These are phyloP conservation scores for Malaclemys terrapin DNA, from an alignment of 2,113 vertebrate species.

Conservation along the genomic window DNA sequence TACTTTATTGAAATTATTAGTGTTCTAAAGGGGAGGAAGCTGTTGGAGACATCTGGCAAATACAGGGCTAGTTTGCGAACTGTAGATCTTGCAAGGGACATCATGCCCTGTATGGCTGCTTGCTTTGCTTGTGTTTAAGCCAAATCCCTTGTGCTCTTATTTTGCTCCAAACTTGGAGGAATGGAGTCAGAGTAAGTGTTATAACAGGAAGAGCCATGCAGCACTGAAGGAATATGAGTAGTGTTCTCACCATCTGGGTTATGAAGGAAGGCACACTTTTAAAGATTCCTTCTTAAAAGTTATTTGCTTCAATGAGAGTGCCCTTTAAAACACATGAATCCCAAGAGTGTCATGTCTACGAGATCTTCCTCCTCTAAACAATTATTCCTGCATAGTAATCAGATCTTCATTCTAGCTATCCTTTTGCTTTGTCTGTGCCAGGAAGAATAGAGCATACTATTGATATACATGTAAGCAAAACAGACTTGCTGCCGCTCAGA, in stretches of 20 bases:
- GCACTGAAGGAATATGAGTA: background rate
- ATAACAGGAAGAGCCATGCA: rapidly evolving
- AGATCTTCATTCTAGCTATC: background rate
- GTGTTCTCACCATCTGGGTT: background rate
- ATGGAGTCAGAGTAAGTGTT: background rate
- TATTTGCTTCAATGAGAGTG: background rate
- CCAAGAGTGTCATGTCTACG: background rate
- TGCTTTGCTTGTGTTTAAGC: background rate
- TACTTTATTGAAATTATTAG: background rate
- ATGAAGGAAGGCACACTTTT: rapidly evolving
- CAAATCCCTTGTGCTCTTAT: background rate
- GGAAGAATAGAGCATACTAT: background rate
- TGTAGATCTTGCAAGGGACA: background rate
- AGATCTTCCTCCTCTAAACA: background rate
- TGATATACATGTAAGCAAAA: background rate
- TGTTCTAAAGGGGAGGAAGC: background rate
- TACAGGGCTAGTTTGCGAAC: background rate
- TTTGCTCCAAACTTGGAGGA: background rate
- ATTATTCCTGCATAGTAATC: rapidly evolving
- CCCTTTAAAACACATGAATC: background rate
- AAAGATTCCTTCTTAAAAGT: background rate
- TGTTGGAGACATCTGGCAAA: background rate
- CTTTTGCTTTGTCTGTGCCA: background rate
- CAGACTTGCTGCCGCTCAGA: background rate
- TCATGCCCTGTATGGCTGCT: background rate